Conservation (phyloP, 2,888 invertebrate species). For the Spicauda simplicius region DNA sequence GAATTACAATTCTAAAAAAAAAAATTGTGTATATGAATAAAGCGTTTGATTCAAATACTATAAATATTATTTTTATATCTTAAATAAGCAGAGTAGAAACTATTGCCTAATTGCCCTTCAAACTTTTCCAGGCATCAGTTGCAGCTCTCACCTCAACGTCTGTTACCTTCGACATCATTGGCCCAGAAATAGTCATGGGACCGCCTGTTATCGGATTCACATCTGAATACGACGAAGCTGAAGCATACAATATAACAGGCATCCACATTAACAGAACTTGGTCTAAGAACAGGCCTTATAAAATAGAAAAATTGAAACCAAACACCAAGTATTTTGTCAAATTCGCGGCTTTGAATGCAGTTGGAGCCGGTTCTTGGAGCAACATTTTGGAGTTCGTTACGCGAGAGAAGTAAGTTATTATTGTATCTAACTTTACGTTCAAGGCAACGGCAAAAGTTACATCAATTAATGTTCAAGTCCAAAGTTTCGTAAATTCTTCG, state of each 20-base stretch:
- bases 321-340: slow-evolving; percentile 62
- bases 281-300: slow-evolving; percentile 61
- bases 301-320: slow-evolving; percentile 63
- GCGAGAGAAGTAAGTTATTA: slow-evolving; percentile 64
- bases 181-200: slow-evolving; percentile 51
- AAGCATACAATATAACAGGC: slow-evolving; percentile 62
- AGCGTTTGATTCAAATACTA: too few species aligned
- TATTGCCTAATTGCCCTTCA: background rate
- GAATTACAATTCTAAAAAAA: too few species aligned
- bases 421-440: slow-evolving; percentile 31
- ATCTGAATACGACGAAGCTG: slow-evolving; percentile 65
- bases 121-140: slow-evolving; percentile 53
- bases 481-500: slow-evolving; percentile 27
- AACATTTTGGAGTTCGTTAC: slow-evolving; percentile 57
- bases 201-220: slow-evolving; percentile 63
- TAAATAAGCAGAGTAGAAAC: too few species aligned
- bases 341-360: slow-evolving; percentile 70
- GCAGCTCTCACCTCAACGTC: slow-evolving; percentile 58
- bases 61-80: too few species aligned
- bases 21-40: too few species aligned
- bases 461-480: slow-evolving; percentile 31
- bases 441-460: slow-evolving; percentile 30
- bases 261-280: slow-evolving; percentile 72
- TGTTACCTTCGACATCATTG: slow-evolving; percentile 58
- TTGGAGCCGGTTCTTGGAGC: slow-evolving; percentile 64